Evolutionary conservation across 2,113 vertebrate species (phyloP), one percentile per base, ranked within the genome.

Genomic region (Oceanodroma tethys): DNA sequence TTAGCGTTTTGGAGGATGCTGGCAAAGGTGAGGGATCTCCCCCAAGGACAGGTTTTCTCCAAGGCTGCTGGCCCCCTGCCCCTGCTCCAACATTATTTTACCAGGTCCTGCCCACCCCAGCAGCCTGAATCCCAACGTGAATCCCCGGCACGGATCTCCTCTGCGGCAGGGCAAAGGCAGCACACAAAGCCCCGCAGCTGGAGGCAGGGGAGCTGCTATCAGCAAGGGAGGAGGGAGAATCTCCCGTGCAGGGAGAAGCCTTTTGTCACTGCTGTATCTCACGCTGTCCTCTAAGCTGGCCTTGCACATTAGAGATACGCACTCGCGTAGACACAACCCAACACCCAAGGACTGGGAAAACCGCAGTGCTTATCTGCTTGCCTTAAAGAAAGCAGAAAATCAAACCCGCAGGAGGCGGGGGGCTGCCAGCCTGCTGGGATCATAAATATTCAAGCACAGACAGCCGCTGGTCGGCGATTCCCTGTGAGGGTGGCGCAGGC

Each of bases 381-480:
- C 75, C 89, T 84, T 30, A 32, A 76, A 88, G 76, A 52, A 79
- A 86, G 88, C 81, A 90, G 67, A 36, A 52, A 75, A 79, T 42
- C 75, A 55, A 80, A 55, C 81, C 71, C 55, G 10, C 10, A 16
- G 88, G 92, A 72, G 85, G 85, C 14, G 22, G 87, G 78, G 60
- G 76, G 68, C 84, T 71, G 82, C 58, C 74, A 85, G 90, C 36
- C 82, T 73, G 66, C 79, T 1, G 2, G 60, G 8, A 68, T 88
- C 88, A 93, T 92, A 88, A 90, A 90, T 72, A 88, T 79, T 79
- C 75, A 79, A 79, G 75, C 17, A 16, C 71, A 48, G 81, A 7
- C 73, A 92, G 90, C 87, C 42, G 65, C 84, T n/a, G 52, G 91
- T 73, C 47, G 2, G 56, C 25, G 2, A 53, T 13, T 73, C 73